Evolutionary conservation across 2,113 vertebrate species (phyloP), one percentile per base, ranked within the genome.

Genomic region (Columbina picui): DNA sequence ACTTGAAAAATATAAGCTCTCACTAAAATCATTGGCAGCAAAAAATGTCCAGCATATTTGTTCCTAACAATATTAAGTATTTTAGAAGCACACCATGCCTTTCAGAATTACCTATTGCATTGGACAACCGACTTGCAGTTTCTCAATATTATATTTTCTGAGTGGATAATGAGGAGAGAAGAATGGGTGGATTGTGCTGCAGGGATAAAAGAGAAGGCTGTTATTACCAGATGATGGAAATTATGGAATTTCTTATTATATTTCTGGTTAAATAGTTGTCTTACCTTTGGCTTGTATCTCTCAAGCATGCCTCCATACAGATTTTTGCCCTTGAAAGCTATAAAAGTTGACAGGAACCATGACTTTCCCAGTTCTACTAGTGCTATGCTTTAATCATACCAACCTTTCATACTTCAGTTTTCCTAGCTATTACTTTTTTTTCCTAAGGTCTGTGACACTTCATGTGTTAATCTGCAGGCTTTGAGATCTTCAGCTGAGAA

Each of bases 401-500:
- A 60, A 18, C 22, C 50, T 78, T 86, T 78, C 56, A 23, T 43
- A 60, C 26, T 78, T 91, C 49, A 64, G 1, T 89, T 89, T 91
- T 59, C 34, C 55, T 50, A 50, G 18, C 50, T 93, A 6, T 60
- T 69, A 73, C 7, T 61, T 84, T 23, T 92, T 82, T 89, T 59
- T 25, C 25, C 74, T 34, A 68, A 89, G 16, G 43, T 57, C 76
- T 78, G 30, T 91, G 71, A 36, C 1, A 3, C 36, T 82, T 89
- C 60, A 50, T 64, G 30, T 60, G 36, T 69, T 90, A 49, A 82
- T 89, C 36, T 83, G 71, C 74, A 45, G 36, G 39, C 55, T 89
- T 83, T 83, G 71, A 82, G 71, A 75, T 86, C 65, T 60, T 95
- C 76, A 64, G 25, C 60, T 89, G 56, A 65, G 60, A 74, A 89